Evolutionary conservation across 2,797 vertebrate species (phyloP), one percentile per base, ranked within the genome.

Genomic region (Pterois miles): DNA sequence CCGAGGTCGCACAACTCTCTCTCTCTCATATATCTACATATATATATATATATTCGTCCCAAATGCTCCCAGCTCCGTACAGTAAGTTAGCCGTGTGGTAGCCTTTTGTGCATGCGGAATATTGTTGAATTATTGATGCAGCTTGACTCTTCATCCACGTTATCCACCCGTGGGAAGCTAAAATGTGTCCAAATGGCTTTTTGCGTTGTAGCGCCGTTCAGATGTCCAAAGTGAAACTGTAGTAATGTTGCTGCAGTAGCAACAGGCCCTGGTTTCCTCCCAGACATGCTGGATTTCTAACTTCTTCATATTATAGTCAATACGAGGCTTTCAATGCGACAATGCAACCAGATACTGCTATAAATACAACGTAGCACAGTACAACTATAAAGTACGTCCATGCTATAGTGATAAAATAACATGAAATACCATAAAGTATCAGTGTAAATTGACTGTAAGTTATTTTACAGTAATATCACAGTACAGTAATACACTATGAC

Each of bases 1-100:
- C 74, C 31, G 62, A 64, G 81, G 50, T 74, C 68, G 77, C 53
- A 33, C 71, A 88, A 80, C 72, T 86, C 79, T 77, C 74, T n/a
- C n/a, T n/a, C n/a, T n/a, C n/a, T n/a, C n/a, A n/a, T n/a, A n/a
- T n/a, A n/a, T n/a, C n/a, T n/a, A n/a, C n/a, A n/a, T n/a, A n/a
- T n/a, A n/a, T n/a, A n/a, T n/a, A n/a, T 36, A 8, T 56, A 4
- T 38, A 2, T 34, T 80, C 38, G 7, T 22, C 76, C 43, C 13
- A 13, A 67, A 48, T 11, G 65, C 69, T 25, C 25, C 43, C 34
- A 22, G 36, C 4, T 73, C 43, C 23, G 67, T 65, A 46, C 69
- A 81, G 86, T 81, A 77, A 89, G 78, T 88, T 1, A 3, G 34
- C 63, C 50, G 18, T 6, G 20, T 11, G n/a, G 43, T 29, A 23